phyloP scores from a whole-genome alignment of 1,140 invertebrate species.

The Drosophila melanica region DNA sequence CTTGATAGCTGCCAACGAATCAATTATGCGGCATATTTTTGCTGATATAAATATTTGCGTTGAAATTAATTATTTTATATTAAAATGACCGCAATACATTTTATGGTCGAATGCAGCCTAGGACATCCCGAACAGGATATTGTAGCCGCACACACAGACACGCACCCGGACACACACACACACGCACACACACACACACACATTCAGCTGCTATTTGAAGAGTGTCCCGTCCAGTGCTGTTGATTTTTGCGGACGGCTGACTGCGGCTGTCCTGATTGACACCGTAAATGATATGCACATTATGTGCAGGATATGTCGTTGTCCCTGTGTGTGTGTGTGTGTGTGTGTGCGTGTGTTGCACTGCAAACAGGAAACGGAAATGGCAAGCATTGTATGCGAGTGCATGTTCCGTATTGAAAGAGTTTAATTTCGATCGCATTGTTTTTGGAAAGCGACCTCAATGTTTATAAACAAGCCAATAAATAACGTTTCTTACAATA shows the following conservation, averaged over 20 bases:
- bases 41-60: constrained; percentile 80
- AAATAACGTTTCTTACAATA: constrained; percentile 32
- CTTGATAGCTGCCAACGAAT: constrained; percentile 53
- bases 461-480: constrained; percentile 45
- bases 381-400: constrained; percentile 69
- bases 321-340: constrained; percentile 27
- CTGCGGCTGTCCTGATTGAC: constrained; percentile 67
- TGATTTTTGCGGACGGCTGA: constrained; percentile 56
- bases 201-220: constrained; percentile 15
- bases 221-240: constrained; percentile 33
- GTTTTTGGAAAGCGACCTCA: constrained; percentile 48
- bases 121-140: constrained; percentile 47
- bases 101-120: constrained; percentile 63
- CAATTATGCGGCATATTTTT: constrained; percentile 81
- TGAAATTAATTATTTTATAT: constrained; percentile 82
- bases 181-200: constrained; percentile 6
- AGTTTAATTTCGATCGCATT: constrained; percentile 62
- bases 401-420: constrained; percentile 52
- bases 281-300: constrained; percentile 81
- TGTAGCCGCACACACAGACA: constrained; percentile 1
- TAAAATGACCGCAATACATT: constrained; percentile 83
- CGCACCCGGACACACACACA: constrained; percentile 4
- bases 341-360: constrained; percentile 16
- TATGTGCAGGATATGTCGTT: constrained; percentile 73
- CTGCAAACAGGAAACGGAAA: constrained; percentile 76